phyloP scores from a whole-genome alignment of 2,113 vertebrate species.

The Rattus norvegicus region GRCr8 NC_086023.1:136977501-136978000 shows the following conservation, averaged over 20 bases:
- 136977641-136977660: background rate
- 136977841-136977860: background rate
- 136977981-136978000: background rate
- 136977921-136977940: background rate
- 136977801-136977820: background rate
- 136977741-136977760: background rate
- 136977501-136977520: background rate
- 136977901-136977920: background rate
- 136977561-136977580: background rate
- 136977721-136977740: background rate
- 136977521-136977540: constrained; percentile 13
- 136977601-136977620: background rate
- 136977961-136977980: background rate
- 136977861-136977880: background rate
- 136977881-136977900: background rate
- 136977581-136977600: background rate
- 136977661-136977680: background rate
- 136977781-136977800: background rate
- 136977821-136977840: background rate
- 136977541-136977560: constrained; percentile 4
- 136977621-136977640: background rate
- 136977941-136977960: background rate
- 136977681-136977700: background rate
- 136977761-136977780: background rate
- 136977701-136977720: background rate